phyloP scores from a whole-genome alignment of 2,113 vertebrate genomes.

The Tachysurus fulvidraco region DNA sequence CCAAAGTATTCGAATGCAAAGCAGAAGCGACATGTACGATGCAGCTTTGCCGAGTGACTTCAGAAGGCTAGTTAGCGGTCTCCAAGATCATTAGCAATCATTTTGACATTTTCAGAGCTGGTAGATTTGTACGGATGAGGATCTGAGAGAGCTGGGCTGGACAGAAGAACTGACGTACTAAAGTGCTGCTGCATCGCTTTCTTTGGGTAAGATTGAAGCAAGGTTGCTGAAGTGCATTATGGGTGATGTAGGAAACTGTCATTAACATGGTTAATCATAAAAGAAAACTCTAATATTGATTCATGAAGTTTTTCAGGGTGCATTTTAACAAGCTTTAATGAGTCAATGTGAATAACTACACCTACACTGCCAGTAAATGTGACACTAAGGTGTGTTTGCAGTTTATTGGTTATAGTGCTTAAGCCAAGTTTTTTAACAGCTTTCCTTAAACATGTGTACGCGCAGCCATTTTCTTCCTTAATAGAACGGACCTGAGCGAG shows the following conservation, averaged over 20 bases:
- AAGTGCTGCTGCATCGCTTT: background rate
- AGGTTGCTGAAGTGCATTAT: background rate
- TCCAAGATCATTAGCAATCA: too few relatives aligned
- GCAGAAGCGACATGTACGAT: background rate
- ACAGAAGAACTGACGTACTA: background rate
- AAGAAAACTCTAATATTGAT: background rate
- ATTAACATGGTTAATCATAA: background rate
- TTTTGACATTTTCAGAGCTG: background rate
- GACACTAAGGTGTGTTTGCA: background rate
- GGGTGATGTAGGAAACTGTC: background rate
- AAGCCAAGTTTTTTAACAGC: background rate
- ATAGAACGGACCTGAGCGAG: conserved; percentile 30
- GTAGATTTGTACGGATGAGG: background rate
- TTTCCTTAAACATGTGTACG: background rate
- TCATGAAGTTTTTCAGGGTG: background rate
- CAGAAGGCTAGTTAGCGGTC: background rate
- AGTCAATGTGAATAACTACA: background rate
- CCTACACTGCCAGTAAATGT: background rate
- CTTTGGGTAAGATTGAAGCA: background rate
- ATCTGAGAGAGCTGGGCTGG: background rate
- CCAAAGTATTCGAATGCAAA: background rate
- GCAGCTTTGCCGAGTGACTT: background rate
- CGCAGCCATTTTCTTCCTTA: background rate
- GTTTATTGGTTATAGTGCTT: background rate
- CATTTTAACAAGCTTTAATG: background rate